These are phyloP conservation scores for Lichenostomus cassidix DNA, from an alignment of 2,113 vertebrate genomes.

Conservation along the genomic window DNA sequence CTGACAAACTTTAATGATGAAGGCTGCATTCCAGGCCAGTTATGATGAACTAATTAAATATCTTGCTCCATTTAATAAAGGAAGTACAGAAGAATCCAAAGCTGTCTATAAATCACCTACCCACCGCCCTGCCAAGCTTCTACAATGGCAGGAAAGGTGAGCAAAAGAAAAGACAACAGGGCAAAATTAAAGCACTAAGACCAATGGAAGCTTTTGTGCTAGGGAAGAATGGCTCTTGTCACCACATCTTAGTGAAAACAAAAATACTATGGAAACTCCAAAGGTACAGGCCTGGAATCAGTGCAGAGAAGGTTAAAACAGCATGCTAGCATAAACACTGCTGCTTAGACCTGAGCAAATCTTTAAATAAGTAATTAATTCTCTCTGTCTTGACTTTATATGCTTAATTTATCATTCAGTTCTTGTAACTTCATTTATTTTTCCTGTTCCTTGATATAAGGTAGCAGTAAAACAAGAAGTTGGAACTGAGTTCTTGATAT, in stretches of 20 bases:
- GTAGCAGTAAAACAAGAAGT: neutral
- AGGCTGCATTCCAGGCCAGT: neutral
- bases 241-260: neutral
- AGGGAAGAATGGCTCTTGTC: neutral
- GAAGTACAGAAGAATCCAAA: neutral
- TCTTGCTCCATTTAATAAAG: slow-evolving; percentile 7
- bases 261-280: neutral
- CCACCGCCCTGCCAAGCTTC: neutral
- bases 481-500: neutral
- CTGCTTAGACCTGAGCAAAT: neutral
- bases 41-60: slow-evolving; percentile 21
- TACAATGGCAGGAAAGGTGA: neutral
- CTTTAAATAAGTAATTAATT: slow-evolving; percentile 31
- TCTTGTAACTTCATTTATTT: slow-evolving; percentile 1
- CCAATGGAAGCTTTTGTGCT: neutral
- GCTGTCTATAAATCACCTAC: neutral
- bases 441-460: neutral
- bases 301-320: neutral
- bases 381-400: neutral
- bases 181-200: neutral
- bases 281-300: neutral
- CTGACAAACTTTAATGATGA: slow-evolving; percentile 1
- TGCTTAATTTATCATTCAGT: slow-evolving; percentile 16
- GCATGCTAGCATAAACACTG: neutral
- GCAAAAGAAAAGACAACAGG: neutral